Conservation (phyloP, 1,140 invertebrate genomes). For the Notospermus geniculatus region DNA sequence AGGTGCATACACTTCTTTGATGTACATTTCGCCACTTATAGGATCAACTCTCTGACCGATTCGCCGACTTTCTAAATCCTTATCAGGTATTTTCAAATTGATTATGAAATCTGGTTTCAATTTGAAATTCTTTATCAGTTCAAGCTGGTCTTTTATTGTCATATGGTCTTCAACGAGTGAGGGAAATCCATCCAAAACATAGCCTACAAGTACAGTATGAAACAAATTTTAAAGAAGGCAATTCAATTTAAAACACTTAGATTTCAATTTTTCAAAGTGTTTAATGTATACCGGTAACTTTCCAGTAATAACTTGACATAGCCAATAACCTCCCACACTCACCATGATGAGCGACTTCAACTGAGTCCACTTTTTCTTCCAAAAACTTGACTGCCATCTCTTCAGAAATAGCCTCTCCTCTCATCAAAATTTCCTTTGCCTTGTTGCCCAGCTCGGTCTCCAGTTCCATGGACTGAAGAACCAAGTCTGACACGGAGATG, state of each 20-base stretch:
- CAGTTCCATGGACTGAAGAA: slow-evolving; percentile 46
- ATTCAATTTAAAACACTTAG: slow-evolving; percentile 1
- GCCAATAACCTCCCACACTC: too few relatives aligned
- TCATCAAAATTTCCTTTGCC: slow-evolving; percentile 43
- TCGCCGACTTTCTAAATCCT: slow-evolving; percentile 46
- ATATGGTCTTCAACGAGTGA: slow-evolving; percentile 47
- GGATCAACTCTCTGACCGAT: slow-evolving; percentile 50
- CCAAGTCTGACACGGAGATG: slow-evolving; percentile 46
- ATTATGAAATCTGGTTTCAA: slow-evolving; percentile 56
- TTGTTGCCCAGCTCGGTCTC: slow-evolving; percentile 48
- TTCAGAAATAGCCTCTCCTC: slow-evolving; percentile 52
- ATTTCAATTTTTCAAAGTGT: too few relatives aligned
- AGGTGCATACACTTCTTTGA: slow-evolving; percentile 49
- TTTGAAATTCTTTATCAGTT: slow-evolving; percentile 54
- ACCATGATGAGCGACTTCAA: slow-evolving; percentile 56
- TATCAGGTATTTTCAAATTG: slow-evolving; percentile 52
- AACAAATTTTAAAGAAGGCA: slow-evolving; percentile 12
- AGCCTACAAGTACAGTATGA: too few relatives aligned
- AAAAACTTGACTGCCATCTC: slow-evolving; percentile 51
- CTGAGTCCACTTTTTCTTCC: slow-evolving; percentile 54
- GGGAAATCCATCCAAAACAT: slow-evolving; percentile 56
- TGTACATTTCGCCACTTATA: slow-evolving; percentile 47
- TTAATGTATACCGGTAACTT: too few relatives aligned
- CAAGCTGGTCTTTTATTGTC: slow-evolving; percentile 51
- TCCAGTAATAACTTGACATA: too few relatives aligned